phyloP scores from a whole-genome alignment of 2,113 vertebrate genomes.

The Myiozetetes cayanensis region DNA sequence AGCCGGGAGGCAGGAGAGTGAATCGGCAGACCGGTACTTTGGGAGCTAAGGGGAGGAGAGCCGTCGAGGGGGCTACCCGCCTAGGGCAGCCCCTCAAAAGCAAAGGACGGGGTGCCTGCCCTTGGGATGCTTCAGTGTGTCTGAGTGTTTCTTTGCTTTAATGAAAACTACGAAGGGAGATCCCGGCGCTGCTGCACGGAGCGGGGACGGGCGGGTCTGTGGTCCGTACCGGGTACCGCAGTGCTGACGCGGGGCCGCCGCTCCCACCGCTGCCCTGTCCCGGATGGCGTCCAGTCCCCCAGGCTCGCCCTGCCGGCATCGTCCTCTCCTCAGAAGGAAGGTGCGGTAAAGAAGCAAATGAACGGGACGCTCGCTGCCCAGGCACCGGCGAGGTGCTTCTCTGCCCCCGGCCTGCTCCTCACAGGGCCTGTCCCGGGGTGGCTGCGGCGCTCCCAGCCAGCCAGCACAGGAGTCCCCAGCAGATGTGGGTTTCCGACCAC shows the following conservation, averaged over 20 bases:
- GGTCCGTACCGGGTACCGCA: neutral
- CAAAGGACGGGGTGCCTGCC: neutral
- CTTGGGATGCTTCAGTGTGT: neutral
- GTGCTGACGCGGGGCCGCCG: no score
- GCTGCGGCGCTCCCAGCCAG: neutral
- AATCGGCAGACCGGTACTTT: neutral
- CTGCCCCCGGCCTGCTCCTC: constrained; percentile 5
- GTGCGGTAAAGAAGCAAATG: neutral
- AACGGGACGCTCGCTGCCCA: neutral
- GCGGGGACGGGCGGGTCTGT: no score
- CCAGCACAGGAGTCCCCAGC: neutral
- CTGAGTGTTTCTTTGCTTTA: neutral
- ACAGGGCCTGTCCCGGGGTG: neutral
- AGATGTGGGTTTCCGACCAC: constrained; percentile 29
- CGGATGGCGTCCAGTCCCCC: neutral
- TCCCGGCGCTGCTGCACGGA: neutral
- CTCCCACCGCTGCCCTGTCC: neutral
- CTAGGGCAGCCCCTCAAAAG: neutral
- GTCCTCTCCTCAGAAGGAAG: neutral
- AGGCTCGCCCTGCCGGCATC: neutral
- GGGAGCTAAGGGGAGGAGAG: neutral
- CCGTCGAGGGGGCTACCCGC: no score
- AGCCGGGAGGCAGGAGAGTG: neutral
- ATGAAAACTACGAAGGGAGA: neutral
- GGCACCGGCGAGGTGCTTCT: neutral